A percentile compares a stretch with the other conserved stretches of the same genome.
Conservation (phyloP, 2,888 invertebrate species). For the Crossocerus cetratus region DNA sequence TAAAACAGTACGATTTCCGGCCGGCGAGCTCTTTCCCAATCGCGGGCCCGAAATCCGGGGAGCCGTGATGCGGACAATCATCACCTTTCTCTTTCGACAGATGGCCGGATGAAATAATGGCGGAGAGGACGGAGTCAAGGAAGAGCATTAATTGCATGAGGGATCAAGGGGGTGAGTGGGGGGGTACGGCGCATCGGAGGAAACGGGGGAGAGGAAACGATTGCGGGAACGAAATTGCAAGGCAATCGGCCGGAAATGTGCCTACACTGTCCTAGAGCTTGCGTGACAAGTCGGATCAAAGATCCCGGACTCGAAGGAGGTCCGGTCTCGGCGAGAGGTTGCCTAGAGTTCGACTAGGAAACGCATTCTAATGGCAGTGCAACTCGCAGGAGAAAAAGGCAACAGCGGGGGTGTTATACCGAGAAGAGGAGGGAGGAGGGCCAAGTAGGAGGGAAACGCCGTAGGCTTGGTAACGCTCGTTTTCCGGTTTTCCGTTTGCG, state of each 20-base stretch:
- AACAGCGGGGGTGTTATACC: neutral
- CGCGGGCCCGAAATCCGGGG: too few species aligned
- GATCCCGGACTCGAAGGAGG: constrained; percentile 14
- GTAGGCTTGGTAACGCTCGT: constrained; percentile 62
- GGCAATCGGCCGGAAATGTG: constrained; percentile 38
- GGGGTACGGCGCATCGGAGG: neutral
- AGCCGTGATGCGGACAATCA: too few species aligned
- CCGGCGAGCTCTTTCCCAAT: too few species aligned
- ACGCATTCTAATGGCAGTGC: constrained; percentile 2
- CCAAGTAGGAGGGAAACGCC: constrained; percentile 44
- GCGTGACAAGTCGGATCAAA: constrained; percentile 39
- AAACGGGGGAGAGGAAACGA: constrained; percentile 29
- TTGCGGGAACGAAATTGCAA: constrained; percentile 32
- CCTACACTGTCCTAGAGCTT: constrained; percentile 13
- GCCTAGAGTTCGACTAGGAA: neutral
- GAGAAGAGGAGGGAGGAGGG: constrained; percentile 21
- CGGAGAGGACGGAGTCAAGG: too few species aligned
- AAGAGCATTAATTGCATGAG: too few species aligned
- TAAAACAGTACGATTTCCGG: too few species aligned
- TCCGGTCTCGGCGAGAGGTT: constrained; percentile 10
- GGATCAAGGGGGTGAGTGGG: too few species aligned
- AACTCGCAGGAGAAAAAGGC: neutral
- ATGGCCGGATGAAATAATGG: too few species aligned
- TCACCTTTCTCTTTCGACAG: too few species aligned
- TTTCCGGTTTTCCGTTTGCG: constrained; percentile 73